These are phyloP conservation scores for Sphenodon punctatus DNA, from an alignment of 2,797 vertebrate genomes.

Conservation along the genomic window DNA sequence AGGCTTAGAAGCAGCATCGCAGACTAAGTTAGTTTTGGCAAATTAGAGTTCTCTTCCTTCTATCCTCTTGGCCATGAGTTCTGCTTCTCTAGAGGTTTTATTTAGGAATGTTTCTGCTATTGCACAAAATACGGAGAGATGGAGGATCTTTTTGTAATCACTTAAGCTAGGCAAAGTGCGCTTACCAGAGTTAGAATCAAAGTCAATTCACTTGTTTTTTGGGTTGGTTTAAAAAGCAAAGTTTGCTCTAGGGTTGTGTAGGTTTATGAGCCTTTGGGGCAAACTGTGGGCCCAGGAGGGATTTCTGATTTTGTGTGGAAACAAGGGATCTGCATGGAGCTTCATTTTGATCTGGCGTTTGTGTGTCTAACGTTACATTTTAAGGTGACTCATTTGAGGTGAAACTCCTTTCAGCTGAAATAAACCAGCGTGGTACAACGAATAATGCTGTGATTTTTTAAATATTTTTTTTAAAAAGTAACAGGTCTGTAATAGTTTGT, in stretches of 20 bases:
- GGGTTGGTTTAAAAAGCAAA: neutral
- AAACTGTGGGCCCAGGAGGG: neutral
- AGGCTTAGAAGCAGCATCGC: neutral
- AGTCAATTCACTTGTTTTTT: neutral
- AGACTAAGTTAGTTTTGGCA: neutral
- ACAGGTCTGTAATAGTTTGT: constrained; percentile 57
- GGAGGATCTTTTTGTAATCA: neutral
- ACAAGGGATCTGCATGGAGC: neutral
- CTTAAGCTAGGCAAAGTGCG: neutral
- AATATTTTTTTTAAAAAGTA: constrained; percentile 60
- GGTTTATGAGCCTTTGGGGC: neutral
- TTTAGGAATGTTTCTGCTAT: neutral
- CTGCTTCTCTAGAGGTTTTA: neutral
- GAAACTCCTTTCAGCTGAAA: constrained; percentile 51
- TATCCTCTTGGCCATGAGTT: rapidly evolving
- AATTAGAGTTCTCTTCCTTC: neutral
- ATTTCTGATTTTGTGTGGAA: neutral
- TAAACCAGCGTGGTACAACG: no score
- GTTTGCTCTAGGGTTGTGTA: neutral
- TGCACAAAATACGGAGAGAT: neutral
- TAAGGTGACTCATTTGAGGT: constrained; percentile 39
- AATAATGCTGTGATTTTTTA: no score
- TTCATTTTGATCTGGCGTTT: constrained; percentile 25
- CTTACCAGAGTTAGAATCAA: neutral
- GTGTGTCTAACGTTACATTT: constrained; percentile 28